These are phyloP conservation scores for Perdita meconis DNA, from an alignment of 2,888 invertebrate species.

Conservation along the genomic window DNA sequence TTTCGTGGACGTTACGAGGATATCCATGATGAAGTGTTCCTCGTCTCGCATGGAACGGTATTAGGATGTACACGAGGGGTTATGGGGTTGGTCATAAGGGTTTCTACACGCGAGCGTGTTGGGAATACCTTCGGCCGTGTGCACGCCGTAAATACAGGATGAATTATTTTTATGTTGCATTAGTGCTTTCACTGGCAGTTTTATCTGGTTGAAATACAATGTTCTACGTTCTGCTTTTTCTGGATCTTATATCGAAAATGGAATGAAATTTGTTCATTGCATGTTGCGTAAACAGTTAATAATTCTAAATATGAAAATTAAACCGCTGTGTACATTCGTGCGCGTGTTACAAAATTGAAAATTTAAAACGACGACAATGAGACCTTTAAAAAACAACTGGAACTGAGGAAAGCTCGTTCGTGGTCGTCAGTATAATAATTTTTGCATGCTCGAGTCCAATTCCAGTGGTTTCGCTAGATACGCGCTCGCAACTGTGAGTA, in stretches of 20 bases:
- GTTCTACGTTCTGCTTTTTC: too few species aligned
- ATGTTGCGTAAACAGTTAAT: too few species aligned
- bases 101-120: conserved; percentile 61
- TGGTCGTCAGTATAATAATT: conserved; percentile 12
- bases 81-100: conserved; percentile 51
- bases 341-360: conserved; percentile 1
- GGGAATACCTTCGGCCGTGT: conserved; percentile 25
- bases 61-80: conserved; percentile 29
- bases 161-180: conserved; percentile 29
- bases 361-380: neutral
- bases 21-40: conserved; percentile 66
- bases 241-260: too few species aligned
- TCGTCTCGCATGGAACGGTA: conserved; percentile 52
- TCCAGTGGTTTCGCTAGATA: neutral
- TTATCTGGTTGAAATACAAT: neutral
- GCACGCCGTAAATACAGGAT: conserved; percentile 4
- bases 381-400: conserved; percentile 14
- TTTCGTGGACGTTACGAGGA: conserved; percentile 56
- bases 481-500: neutral
- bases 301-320: neutral
- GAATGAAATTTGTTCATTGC: too few species aligned
- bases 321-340: too few species aligned
- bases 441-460: conserved; percentile 21
- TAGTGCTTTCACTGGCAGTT: neutral
- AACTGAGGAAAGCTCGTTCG: neutral